Evolutionary conservation across 2,888 invertebrate species (phyloP), one percentile per base, ranked within the genome.

Genomic region (Nomada fabriciana): DNA sequence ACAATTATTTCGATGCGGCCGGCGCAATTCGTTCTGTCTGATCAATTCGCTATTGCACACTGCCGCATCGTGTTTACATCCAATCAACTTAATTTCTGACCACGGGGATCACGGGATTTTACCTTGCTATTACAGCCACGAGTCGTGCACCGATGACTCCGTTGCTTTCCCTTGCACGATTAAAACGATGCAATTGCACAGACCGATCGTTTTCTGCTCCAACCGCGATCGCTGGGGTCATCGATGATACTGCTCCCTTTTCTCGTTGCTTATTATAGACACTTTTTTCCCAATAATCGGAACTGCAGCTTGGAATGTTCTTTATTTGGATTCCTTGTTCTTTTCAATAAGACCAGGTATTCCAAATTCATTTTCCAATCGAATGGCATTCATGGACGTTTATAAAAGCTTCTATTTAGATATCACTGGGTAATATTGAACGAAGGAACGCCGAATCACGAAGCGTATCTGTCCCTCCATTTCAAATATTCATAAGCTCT

Each of bases 81-180:
- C 68, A 75, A 75, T 75, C 75, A 75, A 75, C 60, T 75, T 75
- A 68, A 68, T 68, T 75, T 68, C 68, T 65, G 67, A 7, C 20
- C 60, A 61, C 68, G 7, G 23, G 25, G 52, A 68, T 75, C 59
- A 29, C 53, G 23, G 53, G 68, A 53, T 75, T 63, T 61, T 69
- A 29, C 61, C 75, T 60, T 75, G 53, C 68, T 61, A 69, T 75
- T 75, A 68, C 25, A 42, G 18, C 11, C 18, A n/a, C 50, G 47
- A 23, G 59, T 67, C 67, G 50, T 59, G 67, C 67, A 59, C 67
- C 75, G 75, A 75, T 61, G 75, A 61, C 61, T 75, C 63, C 42
- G 53, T 53, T 53, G 61, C 61, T 36, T 61, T 53, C 61, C 61
- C 52, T 52, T n/a, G 52, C 42, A 36, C 52, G 71, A 42, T 71